A percentile compares a stretch with the other conserved stretches of the same genome.
Conservation (phyloP, 2,888 invertebrate species). For the Bruchidius siliquastri region DNA sequence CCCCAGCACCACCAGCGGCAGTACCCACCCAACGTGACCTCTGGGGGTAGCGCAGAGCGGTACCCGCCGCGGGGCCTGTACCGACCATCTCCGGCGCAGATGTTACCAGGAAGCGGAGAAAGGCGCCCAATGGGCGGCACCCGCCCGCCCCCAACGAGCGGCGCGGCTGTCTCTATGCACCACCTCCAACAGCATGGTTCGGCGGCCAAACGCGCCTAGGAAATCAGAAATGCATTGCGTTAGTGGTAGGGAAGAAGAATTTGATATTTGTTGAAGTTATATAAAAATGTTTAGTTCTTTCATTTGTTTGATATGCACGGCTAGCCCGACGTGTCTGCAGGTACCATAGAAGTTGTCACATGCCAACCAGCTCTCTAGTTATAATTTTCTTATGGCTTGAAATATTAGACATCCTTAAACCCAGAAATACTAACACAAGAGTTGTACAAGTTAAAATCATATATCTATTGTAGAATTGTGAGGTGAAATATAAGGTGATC, state of each 20-base stretch:
- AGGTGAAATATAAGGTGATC: no score
- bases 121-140: neutral
- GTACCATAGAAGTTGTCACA: no score
- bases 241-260: neutral
- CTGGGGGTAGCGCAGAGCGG: conserved; percentile 4
- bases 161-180: conserved; percentile 22
- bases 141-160: neutral
- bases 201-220: conserved; percentile 6
- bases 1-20: neutral
- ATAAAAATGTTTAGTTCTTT: neutral
- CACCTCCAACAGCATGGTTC: conserved; percentile 11
- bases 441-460: no score
- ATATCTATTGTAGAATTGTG: no score
- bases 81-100: conserved; percentile 27
- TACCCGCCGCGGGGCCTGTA: conserved; percentile 12
- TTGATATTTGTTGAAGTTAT: neutral
- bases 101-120: conserved; percentile 20
- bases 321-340: neutral
- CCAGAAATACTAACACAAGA: no score
- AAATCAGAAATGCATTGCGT: neutral
- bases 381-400: no score
- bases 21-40: neutral
- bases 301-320: neutral
- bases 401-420: no score
- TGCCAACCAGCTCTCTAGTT: no score